Evolutionary conservation across 2,888 invertebrate genomes (phyloP).

Genomic region (Ganaspis brasiliensis): DNA sequence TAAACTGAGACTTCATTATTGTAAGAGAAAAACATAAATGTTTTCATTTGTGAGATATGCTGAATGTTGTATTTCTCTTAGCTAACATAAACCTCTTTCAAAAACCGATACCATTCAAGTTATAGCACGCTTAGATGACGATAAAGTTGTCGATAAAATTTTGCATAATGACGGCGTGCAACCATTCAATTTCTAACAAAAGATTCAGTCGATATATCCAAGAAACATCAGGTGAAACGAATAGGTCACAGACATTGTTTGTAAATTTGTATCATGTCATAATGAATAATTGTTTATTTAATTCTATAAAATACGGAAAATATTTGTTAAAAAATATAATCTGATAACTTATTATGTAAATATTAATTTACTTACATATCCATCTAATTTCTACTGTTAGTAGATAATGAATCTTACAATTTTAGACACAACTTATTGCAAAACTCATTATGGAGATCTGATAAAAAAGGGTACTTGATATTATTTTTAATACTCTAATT

Average conservation of each 20-base stretch:
- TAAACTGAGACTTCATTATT: background rate
- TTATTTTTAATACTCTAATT: no score
- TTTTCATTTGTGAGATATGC: background rate
- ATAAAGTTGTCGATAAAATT: slow-evolving; percentile 23
- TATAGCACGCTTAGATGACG: background rate
- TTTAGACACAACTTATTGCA: no score
- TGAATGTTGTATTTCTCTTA: background rate
- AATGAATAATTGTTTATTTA: no score
- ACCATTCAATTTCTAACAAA: slow-evolving; percentile 25
- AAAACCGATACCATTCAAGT: slow-evolving; percentile 17
- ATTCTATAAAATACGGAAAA: no score
- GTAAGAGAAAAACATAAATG: background rate
- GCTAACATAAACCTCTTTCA: background rate
- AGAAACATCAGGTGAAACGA: background rate
- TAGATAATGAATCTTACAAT: no score
- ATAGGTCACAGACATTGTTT: background rate
- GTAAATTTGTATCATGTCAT: background rate
- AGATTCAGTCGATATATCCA: background rate
- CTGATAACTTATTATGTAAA: no score
- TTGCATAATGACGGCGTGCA: slow-evolving; percentile 8
- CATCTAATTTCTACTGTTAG: no score
- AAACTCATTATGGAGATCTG: no score
- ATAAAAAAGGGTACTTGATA: no score
- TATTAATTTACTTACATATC: no score
- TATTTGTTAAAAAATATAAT: no score